Evolutionary conservation across 1,140 invertebrate species (phyloP).

Genomic region (Melanaphis sacchari): DNA sequence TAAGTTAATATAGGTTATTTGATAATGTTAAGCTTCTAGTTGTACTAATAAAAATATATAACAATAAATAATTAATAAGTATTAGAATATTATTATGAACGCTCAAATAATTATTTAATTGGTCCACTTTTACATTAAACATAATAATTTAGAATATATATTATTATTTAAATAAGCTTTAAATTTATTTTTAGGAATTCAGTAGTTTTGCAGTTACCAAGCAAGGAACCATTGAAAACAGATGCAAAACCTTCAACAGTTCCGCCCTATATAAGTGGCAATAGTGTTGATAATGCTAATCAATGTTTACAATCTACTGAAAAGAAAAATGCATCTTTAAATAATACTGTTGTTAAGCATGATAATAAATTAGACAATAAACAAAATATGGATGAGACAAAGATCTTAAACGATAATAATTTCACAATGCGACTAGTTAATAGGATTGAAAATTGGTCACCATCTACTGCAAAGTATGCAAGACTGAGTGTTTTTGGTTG

Average conservation of each 20-base stretch:
- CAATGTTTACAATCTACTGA: background rate
- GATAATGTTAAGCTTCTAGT: background rate
- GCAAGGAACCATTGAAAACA: conserved; percentile 29
- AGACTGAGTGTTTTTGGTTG: conserved; percentile 53
- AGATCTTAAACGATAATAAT: conserved; percentile 19
- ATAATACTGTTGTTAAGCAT: background rate
- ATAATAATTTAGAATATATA: no score
- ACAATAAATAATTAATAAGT: background rate
- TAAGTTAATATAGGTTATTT: no score
- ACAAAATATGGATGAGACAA: conserved; percentile 19
- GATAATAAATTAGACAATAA: background rate
- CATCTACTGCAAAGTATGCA: conserved; percentile 49
- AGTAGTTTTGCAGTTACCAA: conserved; percentile 9
- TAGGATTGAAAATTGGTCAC: conserved; percentile 36
- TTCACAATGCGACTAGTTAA: conserved; percentile 28
- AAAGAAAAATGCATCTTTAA: conserved; percentile 20
- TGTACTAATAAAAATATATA: background rate
- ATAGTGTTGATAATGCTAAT: conserved; percentile 35
- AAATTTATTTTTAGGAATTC: conserved; percentile 10
- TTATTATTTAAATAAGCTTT: background rate
- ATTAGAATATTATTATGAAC: background rate
- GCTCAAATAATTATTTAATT: background rate
- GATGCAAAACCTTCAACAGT: background rate
- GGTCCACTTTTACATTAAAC: no score
- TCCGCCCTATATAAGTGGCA: conserved; percentile 18